phyloP scores from a whole-genome alignment of 2,797 vertebrate species.

The Pelobates cultripes region DNA sequence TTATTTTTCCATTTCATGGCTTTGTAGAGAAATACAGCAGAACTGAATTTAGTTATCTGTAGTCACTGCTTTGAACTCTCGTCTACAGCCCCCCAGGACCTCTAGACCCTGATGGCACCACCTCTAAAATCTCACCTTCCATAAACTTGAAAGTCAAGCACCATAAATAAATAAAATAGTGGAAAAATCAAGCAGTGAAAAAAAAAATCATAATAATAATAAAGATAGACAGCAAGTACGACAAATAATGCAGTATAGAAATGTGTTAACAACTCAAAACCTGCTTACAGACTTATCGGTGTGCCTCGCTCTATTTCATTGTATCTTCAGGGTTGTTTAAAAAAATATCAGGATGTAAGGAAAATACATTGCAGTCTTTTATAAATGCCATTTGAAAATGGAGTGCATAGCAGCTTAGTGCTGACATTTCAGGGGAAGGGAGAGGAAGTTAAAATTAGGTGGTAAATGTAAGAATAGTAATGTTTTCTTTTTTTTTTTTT shows the following conservation, averaged over 20 bases:
- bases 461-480: conserved; percentile 51
- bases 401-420: conserved; percentile 58
- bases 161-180: not conserved
- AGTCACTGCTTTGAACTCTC: conserved; percentile 19
- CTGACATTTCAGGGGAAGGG: conserved; percentile 58
- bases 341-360: conserved; percentile 24
- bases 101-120: conserved; percentile 8
- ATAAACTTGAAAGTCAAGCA: conserved; percentile 26
- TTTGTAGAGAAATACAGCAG: conserved; percentile 1
- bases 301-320: conserved; percentile 32
- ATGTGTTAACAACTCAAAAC: conserved; percentile 49
- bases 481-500: conserved; percentile 56
- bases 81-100: conserved; percentile 14
- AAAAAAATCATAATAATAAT: conserved; percentile 3
- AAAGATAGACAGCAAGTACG: conserved; percentile 25
- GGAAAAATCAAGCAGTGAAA: conserved; percentile 14
- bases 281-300: conserved; percentile 37
- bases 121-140: conserved; percentile 12
- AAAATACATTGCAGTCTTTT: conserved; percentile 27
- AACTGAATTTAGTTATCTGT: not conserved
- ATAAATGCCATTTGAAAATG: conserved; percentile 57
- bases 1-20: conserved; percentile 13
- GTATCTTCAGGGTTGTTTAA: conserved; percentile 52
- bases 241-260: conserved; percentile 46
- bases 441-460: conserved; percentile 57